Conservation (phyloP, 2,797 vertebrate genomes). For the Microctenopoma stevenorrisi region DNA sequence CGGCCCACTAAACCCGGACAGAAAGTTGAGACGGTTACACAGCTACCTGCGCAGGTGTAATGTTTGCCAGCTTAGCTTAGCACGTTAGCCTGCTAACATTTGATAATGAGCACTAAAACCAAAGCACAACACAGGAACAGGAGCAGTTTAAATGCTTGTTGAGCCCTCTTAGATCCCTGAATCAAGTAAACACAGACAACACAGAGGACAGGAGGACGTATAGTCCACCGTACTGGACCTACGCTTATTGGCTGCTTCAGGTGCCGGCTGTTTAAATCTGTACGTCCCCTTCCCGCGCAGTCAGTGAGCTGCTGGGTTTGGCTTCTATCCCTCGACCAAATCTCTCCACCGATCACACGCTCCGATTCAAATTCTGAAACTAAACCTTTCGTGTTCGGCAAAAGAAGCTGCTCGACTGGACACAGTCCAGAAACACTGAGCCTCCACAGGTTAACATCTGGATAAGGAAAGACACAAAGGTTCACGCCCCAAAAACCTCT, state of each 20-base stretch:
- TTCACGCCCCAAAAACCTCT: background rate
- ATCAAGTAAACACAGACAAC: slow-evolving; percentile 11
- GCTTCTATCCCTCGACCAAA: slow-evolving; percentile 14
- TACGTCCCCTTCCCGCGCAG: slow-evolving; percentile 18
- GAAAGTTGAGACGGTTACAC: no score
- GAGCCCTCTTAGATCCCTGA: no score
- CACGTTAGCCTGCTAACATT: no score
- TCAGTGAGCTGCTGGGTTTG: slow-evolving; percentile 23
- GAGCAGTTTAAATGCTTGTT: no score
- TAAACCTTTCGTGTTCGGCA: slow-evolving; percentile 10
- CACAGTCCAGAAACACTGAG: background rate
- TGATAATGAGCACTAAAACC: no score
- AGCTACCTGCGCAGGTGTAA: no score
- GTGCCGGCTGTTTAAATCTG: background rate
- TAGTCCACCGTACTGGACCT: slow-evolving; percentile 8
- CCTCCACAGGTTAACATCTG: background rate
- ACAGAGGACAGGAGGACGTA: slow-evolving; percentile 12
- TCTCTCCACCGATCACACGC: slow-evolving; percentile 38
- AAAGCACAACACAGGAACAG: no score
- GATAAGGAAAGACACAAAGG: background rate
- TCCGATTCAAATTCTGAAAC: slow-evolving; percentile 12
- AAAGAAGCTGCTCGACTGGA: background rate
- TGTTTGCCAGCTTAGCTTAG: no score
- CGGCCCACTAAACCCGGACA: no score
- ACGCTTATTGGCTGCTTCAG: slow-evolving; percentile 4